These are phyloP conservation scores for Nothocercus nigrocapillus DNA, from an alignment of 2,113 vertebrate genomes.

Conservation along the genomic window DNA sequence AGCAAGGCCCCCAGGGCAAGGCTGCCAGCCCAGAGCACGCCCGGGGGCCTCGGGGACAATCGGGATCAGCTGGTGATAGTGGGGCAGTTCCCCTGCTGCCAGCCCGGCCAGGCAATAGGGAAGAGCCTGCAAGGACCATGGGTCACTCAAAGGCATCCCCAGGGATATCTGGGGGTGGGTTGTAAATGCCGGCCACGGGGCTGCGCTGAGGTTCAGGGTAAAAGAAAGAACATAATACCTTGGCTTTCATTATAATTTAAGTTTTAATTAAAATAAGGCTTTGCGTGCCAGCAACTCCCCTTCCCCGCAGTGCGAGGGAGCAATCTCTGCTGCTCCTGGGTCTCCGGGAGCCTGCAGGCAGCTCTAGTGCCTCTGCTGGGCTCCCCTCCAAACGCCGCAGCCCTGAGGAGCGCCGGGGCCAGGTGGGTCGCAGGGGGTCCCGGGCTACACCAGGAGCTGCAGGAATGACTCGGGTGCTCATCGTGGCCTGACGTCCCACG, in stretches of 20 bases:
- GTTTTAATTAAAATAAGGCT: neutral
- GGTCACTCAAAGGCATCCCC: fast-evolving
- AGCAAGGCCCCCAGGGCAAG: neutral
- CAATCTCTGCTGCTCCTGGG: fast-evolving
- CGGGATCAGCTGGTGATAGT: neutral
- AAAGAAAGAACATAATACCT: neutral
- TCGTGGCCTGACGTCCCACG: neutral
- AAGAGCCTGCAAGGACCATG: neutral
- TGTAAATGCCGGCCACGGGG: fast-evolving
- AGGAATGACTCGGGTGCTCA: neutral
- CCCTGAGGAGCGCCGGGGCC: neutral
- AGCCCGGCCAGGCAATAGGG: fast-evolving
- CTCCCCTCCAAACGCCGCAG: fast-evolving
- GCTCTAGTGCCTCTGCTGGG: neutral
- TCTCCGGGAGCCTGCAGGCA: neutral
- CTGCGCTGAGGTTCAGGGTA: neutral
- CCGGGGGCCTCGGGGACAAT: fast-evolving
- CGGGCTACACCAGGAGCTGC: neutral
- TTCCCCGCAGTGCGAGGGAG: fast-evolving
- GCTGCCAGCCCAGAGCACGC: neutral
- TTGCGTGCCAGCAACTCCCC: neutral
- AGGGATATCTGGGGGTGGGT: neutral
- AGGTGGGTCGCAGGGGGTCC: neutral
- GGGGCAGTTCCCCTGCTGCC: neutral
- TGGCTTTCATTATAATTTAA: neutral